Evolutionary conservation across 2,888 invertebrate species (phyloP), one percentile per base, ranked within the genome.

Genomic region (Tenthredo livida): DNA sequence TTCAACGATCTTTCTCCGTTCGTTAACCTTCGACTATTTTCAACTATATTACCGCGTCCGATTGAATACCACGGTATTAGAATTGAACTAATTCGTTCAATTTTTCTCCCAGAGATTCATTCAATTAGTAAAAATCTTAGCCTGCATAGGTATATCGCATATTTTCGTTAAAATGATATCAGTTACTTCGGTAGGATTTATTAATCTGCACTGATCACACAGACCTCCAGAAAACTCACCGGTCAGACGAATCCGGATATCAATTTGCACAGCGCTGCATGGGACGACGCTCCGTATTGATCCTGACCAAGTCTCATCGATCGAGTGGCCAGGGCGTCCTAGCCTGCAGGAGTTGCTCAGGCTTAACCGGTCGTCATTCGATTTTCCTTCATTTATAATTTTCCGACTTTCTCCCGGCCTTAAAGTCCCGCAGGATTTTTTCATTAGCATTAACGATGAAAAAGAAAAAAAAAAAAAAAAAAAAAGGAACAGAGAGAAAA

Each of bases 201-300:
- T 54, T 33, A 4, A 29, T n/a, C n/a, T n/a, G 33, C 50, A 7
- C 73, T 43, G 73, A 73, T 73, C 77, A 29, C 54, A 54, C 17
- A 17, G 40, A 37, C 58, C 12, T 37, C 25, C 21, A 40, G 80
- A 80, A 80, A 80, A 80, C 61, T 77, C 50, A 15, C 40, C 61
- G 80, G 80, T 80, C 80, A 80, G 80, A 61, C 80, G 80, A 80
- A 80, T 80, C 80, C 58, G 80, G 80, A 80, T 80, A 80, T 80
- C 80, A 80, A 80, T 80, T 80, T 80, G 61, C 80, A 80, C 80
- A 80, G 80, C 80, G 40, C 61, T 80, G 80, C 80, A 80, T 50
- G 80, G 80, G 80, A 40, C 80, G 80, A 80, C 58, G 50, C 61
- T 58, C 80, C 33, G 80, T 80, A 80, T 80, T 80, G 80, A 80